These are phyloP conservation scores for Orthonychiurus folsomi DNA, from an alignment of 2,888 invertebrate species.

Conservation along the genomic window DNA sequence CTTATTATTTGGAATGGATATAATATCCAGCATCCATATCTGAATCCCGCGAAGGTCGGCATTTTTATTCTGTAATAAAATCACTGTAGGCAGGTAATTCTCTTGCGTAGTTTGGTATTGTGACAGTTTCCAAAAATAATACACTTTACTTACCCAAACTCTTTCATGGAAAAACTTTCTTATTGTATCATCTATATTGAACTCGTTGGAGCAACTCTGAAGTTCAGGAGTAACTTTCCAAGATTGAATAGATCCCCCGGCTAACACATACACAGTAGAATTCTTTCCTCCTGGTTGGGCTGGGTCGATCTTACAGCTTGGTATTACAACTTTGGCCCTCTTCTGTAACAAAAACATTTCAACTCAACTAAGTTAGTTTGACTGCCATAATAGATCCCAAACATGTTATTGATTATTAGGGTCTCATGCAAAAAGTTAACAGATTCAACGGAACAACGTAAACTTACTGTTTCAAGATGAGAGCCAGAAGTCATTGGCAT, in stretches of 20 bases:
- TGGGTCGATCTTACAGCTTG: slow-evolving; percentile 24
- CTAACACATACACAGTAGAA: slow-evolving; percentile 57
- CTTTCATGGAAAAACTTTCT: slow-evolving; percentile 60
- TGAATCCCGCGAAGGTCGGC: slow-evolving; percentile 31
- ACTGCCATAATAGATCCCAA: no score
- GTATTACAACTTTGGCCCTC: slow-evolving; percentile 33
- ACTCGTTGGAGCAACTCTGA: slow-evolving; percentile 55
- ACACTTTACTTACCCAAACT: slow-evolving; percentile 53
- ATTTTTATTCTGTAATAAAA: slow-evolving; percentile 1
- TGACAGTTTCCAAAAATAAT: no score
- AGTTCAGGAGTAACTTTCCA: slow-evolving; percentile 58
- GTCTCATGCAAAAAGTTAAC: slow-evolving; percentile 6
- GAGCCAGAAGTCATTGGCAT: neutral
- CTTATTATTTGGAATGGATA: slow-evolving; percentile 22
- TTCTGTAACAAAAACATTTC: slow-evolving; percentile 28
- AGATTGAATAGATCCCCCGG: slow-evolving; percentile 71
- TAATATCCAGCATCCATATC: slow-evolving; percentile 31
- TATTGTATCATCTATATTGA: slow-evolving; percentile 58
- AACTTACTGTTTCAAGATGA: slow-evolving; percentile 40
- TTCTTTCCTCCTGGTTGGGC: slow-evolving; percentile 25
- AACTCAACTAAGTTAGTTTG: no score
- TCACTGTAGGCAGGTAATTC: neutral
- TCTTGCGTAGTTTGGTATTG: no score
- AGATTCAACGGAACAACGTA: neutral
- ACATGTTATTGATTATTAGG: no score